Evolutionary conservation across 2,113 vertebrate species (phyloP), one percentile per base, ranked within the genome.

Genomic region (Etheostoma cragini): DNA sequence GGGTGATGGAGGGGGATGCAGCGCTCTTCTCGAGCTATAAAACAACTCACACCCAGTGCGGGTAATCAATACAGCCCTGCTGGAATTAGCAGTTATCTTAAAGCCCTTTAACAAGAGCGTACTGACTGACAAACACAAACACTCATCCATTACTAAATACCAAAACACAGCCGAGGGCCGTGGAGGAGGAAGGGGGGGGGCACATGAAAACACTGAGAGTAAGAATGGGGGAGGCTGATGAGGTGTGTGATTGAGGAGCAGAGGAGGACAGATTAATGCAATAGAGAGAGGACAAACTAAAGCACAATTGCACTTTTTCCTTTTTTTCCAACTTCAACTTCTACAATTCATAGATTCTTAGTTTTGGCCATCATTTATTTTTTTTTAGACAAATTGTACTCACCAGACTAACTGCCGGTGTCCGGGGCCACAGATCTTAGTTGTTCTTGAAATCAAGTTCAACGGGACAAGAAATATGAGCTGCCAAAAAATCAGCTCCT

Each of bases 61-160:
- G 81, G 83, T 88, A 91, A 95, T 95, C 95, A 83, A 95, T 94
- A 93, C 64, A 63, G 69, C 66, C 87, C 80, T 74, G 84, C 81
- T 88, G 90, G 90, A 94, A 94, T 94, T 94, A 94, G 90, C 92
- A 89, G 92, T 93, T 94, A 95, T 94, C 94, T 95, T 92, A 88
- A 90, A 93, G 87, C 66, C 85, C 89, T 92, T 94, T 92, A 94
- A 94, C 93, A 91, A 91, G 76, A 84, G 85, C 80, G 70, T 52
- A 79, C 83, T 78, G 86, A 89, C 89, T 85, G 85, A 92, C 88
- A 77, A 93, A 93, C 90, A 93, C 90, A 93, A 94, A 93, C 88
- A 92, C 81, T 89, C 88, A 92, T 93, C 89, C 75, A 94, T 95
- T 94, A 94, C 93, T 94, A 91, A 93, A 92, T 49, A 74, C 35